These are phyloP conservation scores for Pandion haliaetus DNA, from an alignment of 2,113 vertebrate species.

Conservation along the genomic window DNA sequence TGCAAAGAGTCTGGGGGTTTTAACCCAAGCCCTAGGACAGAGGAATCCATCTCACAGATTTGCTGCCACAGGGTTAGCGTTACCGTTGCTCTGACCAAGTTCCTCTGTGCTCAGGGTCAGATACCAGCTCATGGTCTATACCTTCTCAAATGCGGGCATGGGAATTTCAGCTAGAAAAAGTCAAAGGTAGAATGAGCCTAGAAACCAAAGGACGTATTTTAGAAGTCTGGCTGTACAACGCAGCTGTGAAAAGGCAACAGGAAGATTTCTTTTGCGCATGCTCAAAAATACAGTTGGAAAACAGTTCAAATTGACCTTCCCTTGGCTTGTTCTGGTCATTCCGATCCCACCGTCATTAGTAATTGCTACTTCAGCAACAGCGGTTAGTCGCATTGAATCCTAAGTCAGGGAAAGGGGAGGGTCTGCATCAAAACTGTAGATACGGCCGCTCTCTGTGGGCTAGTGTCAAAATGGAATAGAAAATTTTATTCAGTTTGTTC, in stretches of 20 bases:
- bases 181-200: not conserved
- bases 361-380: not conserved
- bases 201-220: not conserved
- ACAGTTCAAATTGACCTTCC: not conserved
- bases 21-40: not conserved
- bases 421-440: not conserved
- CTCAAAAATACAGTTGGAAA: not conserved
- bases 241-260: not conserved
- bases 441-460: not conserved
- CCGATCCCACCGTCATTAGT: not conserved
- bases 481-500: constrained; percentile 53
- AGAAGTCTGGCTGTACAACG: not conserved
- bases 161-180: not conserved
- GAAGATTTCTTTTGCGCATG: not conserved
- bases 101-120: rapidly evolving
- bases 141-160: not conserved
- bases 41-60: not conserved
- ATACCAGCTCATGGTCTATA: not conserved
- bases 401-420: not conserved
- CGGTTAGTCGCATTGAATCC: not conserved
- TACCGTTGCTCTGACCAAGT: not conserved
- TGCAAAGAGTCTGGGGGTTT: not conserved
- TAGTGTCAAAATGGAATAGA: constrained; percentile 39
- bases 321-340: not conserved
- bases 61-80: rapidly evolving